Conservation (phyloP, 2,888 invertebrate species). For the Drosophila mettleri region DNA sequence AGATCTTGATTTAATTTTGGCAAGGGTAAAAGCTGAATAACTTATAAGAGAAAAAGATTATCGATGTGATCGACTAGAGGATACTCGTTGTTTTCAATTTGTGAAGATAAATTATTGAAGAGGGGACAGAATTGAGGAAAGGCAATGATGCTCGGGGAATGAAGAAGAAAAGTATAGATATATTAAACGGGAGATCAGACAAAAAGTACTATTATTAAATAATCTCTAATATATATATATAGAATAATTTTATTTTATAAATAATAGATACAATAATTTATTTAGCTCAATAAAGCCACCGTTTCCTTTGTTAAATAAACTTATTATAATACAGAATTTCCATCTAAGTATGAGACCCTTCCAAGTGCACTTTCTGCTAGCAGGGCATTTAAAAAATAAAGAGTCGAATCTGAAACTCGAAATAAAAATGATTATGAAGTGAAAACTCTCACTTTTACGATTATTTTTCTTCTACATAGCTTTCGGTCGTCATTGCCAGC, state of each 20-base stretch:
- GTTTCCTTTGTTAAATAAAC: too few relatives aligned
- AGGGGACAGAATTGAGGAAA: too few relatives aligned
- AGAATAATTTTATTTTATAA: too few relatives aligned
- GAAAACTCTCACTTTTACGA: slow-evolving; percentile 82
- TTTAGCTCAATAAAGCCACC: too few relatives aligned
- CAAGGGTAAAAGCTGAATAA: neutral
- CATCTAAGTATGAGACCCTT: slow-evolving; percentile 2
- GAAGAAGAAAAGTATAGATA: too few relatives aligned
- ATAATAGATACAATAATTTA: too few relatives aligned
- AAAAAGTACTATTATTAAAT: neutral
- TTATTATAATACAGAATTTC: too few relatives aligned
- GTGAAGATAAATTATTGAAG: too few relatives aligned
- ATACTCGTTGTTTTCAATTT: neutral
- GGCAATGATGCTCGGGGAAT: too few relatives aligned
- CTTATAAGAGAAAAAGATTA: neutral
- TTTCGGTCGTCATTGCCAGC: slow-evolving; percentile 67
- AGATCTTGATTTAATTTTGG: too few relatives aligned
- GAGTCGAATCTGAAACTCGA: slow-evolving; percentile 42
- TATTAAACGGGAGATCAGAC: too few relatives aligned
- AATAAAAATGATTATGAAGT: slow-evolving; percentile 69
- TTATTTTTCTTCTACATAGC: slow-evolving; percentile 74
- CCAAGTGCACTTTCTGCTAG: neutral
- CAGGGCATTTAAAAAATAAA: slow-evolving; percentile 34
- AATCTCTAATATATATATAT: neutral
- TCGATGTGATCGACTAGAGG: too few relatives aligned